Evolutionary conservation across 2,888 invertebrate genomes (phyloP).

Genomic region (Aplocera efformata): DNA sequence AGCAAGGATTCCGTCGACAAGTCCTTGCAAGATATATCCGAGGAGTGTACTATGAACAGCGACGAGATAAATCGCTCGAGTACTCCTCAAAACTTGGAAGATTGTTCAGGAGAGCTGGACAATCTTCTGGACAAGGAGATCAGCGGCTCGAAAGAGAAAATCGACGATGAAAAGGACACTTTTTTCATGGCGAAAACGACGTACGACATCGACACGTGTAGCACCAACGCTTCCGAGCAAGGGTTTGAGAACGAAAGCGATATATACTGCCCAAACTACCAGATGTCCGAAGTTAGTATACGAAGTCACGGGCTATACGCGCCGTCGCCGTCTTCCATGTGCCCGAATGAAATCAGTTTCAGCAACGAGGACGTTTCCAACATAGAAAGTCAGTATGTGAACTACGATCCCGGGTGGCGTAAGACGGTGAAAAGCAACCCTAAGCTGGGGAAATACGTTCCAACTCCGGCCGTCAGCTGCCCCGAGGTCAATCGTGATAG

Average conservation of each 20-base stretch:
- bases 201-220: conserved; percentile 71
- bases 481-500: conserved; percentile 70
- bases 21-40: conserved; percentile 70
- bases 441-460: conserved; percentile 64
- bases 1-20: conserved; percentile 59
- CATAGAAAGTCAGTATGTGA: conserved; percentile 77
- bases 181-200: conserved; percentile 68
- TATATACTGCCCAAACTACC: conserved; percentile 81
- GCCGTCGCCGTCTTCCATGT: conserved; percentile 79
- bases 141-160: conserved; percentile 54
- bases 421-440: conserved; percentile 68
- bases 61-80: conserved; percentile 61
- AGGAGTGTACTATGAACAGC: conserved; percentile 71
- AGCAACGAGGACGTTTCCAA: conserved; percentile 74
- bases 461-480: conserved; percentile 67
- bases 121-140: conserved; percentile 52
- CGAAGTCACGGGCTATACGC: conserved; percentile 83
- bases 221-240: conserved; percentile 71
- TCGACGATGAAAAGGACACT: conserved; percentile 61
- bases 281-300: conserved; percentile 83
- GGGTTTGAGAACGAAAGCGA: conserved; percentile 81
- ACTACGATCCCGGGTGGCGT: conserved; percentile 79
- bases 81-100: conserved; percentile 52
- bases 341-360: conserved; percentile 73
- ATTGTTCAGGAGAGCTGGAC: conserved; percentile 50